Percentiles rank a stretch among this genome's conserved stretches.
Conservation (phyloP, 2,888 invertebrate genomes). For the Dysmachus trigonus region DNA sequence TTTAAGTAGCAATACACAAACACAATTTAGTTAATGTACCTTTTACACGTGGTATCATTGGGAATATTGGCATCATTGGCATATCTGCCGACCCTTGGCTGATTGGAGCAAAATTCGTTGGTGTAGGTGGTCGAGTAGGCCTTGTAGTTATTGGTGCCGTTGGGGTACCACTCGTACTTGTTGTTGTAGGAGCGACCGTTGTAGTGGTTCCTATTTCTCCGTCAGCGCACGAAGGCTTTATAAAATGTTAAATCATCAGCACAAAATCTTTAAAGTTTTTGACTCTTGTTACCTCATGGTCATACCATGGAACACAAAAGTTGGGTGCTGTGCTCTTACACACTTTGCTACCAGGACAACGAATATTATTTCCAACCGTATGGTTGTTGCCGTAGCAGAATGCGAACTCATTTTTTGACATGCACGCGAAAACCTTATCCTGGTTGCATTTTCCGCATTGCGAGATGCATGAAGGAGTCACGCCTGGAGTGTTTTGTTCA, state of each 20-base stretch:
- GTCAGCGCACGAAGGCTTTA: neutral
- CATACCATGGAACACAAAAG: neutral
- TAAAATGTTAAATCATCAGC: neutral
- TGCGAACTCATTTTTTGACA: neutral
- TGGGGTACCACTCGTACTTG: neutral
- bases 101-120: neutral
- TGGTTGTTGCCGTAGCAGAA: neutral
- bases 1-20: neutral
- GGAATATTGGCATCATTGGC: no score
- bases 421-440: neutral
- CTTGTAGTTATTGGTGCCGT: neutral
- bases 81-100: neutral
- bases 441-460: constrained; percentile 1
- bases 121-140: neutral
- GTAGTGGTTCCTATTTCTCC: neutral
- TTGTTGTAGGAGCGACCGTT: neutral
- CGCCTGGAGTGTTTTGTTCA: neutral
- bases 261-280: neutral
- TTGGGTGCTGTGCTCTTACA: neutral
- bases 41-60: neutral
- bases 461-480: neutral
- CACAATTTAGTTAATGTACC: neutral
- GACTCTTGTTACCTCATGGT: neutral
- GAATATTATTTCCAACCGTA: neutral
- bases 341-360: neutral